Evolutionary conservation across 2,888 invertebrate species (phyloP).

Genomic region (Exocentrus adspersus): DNA sequence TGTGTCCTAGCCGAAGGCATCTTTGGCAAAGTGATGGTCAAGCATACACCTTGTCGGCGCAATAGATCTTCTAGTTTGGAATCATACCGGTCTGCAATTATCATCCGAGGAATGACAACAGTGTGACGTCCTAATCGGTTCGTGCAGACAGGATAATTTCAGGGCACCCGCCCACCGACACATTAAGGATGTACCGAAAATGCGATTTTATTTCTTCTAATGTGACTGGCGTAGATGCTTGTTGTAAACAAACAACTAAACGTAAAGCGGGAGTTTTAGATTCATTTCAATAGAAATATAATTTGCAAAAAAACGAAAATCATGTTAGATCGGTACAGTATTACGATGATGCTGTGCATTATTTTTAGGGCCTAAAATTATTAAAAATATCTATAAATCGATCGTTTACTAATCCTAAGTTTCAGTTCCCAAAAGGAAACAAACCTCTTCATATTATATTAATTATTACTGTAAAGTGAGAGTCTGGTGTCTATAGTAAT

Average conservation of each 20-base stretch:
- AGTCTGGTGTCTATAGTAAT: no score
- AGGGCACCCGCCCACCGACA: slow-evolving; percentile 47
- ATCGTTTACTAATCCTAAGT: no score
- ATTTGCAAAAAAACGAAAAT: no score
- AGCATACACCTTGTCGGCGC: slow-evolving; percentile 40
- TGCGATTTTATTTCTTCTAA: slow-evolving; percentile 13
- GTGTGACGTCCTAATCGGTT: slow-evolving; percentile 56
- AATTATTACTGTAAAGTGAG: no score
- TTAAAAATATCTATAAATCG: no score
- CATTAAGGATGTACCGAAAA: slow-evolving; percentile 37
- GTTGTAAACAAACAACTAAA: background rate
- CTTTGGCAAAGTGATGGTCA: slow-evolving; percentile 29
- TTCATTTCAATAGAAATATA: no score
- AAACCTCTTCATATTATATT: no score
- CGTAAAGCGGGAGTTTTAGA: no score
- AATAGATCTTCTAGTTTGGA: slow-evolving; percentile 32
- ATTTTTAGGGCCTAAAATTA: no score
- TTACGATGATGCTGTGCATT: no score
- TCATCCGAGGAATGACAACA: slow-evolving; percentile 53
- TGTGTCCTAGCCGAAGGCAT: slow-evolving; percentile 19
- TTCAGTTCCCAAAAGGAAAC: no score
- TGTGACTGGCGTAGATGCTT: background rate
- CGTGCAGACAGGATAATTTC: slow-evolving; percentile 55
- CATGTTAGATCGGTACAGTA: no score
- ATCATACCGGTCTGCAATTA: slow-evolving; percentile 55